Evolutionary conservation across 2,888 invertebrate species (phyloP), one percentile per base, ranked within the genome.

Genomic region (Lottia scabra): DNA sequence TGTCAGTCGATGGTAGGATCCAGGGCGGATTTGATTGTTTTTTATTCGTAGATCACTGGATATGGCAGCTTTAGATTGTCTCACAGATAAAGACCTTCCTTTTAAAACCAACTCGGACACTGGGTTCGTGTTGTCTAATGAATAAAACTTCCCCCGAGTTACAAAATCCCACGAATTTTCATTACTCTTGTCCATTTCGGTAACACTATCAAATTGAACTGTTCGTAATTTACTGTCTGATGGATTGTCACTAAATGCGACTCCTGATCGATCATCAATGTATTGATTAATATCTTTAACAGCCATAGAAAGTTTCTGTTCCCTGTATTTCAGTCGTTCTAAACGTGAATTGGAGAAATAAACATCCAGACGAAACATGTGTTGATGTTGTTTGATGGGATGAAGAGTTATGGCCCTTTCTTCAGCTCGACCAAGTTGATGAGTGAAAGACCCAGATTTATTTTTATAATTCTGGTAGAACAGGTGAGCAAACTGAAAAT

Each of bases 321-420:
- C 19, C 23, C 19, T 23, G 16, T 66, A n/a, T n/a, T 66, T 66
- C 13, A 66, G 44, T 15, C 44, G n/a, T 13, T 13, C n/a, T 45
- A 66, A 10, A 23, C 23, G 38, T 66, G 23, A 16, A 45, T 8
- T 1, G 16, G 23, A 44, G 44, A 96, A 93, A 87, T 96, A 96
- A 66, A 94, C 94, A 89, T 97, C 95, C 72, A 97, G 92, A 74
- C 95, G 92, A 90, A 95, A 95, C 94, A 97, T 94, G 83, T 95
- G 93, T 0, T 81, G 77, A 66, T 95, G 94, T 84, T 95, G 94
- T 89, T 98, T 99, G 73, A 99, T 93, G 0, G 99, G 98, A 91
- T 99, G 99, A 75, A 99, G 91, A 0, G 97, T 97, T 87, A 98
- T 96, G 74, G 98, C 97, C 85, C 96, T 95, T 23, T 98, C 94